phyloP scores from a whole-genome alignment of 2,888 invertebrate species.

The Zonitis immaculata region DNA sequence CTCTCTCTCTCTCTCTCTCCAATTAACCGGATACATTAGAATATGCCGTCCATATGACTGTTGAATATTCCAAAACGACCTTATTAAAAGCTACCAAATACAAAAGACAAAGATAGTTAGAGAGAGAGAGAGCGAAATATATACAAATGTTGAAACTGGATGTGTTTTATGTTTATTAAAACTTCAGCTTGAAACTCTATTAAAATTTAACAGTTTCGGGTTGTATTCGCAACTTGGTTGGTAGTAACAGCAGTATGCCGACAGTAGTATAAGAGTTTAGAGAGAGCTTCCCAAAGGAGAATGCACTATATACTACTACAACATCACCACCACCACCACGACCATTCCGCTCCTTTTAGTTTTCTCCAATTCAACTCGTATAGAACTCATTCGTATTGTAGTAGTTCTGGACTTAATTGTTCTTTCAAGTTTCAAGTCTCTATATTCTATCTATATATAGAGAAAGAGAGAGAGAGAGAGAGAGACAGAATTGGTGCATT shows the following conservation, averaged over 20 bases:
- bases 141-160: slow-evolving; percentile 28
- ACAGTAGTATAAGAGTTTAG: background rate
- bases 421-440: slow-evolving; percentile 27
- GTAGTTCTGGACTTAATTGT: slow-evolving; percentile 31
- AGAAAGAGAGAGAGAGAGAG: too few species aligned
- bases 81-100: slow-evolving; percentile 19
- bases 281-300: background rate
- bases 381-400: slow-evolving; percentile 10
- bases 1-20: too few species aligned
- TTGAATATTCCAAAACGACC: slow-evolving; percentile 16
- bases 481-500: slow-evolving; percentile 25
- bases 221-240: background rate
- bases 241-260: background rate
- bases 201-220: slow-evolving; percentile 9
- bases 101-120: slow-evolving; percentile 15
- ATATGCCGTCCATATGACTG: background rate
- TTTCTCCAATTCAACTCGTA: slow-evolving; percentile 6
- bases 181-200: slow-evolving; percentile 14
- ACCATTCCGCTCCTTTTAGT: background rate
- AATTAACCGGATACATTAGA: background rate
- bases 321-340: too few species aligned
- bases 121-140: too few species aligned
- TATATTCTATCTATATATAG: too few species aligned
- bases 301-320: too few species aligned
- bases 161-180: slow-evolving; percentile 34